Conservation (phyloP, 35 echinoderm and acorn worm genomes). For the Ophioderma brevispina region DNA sequence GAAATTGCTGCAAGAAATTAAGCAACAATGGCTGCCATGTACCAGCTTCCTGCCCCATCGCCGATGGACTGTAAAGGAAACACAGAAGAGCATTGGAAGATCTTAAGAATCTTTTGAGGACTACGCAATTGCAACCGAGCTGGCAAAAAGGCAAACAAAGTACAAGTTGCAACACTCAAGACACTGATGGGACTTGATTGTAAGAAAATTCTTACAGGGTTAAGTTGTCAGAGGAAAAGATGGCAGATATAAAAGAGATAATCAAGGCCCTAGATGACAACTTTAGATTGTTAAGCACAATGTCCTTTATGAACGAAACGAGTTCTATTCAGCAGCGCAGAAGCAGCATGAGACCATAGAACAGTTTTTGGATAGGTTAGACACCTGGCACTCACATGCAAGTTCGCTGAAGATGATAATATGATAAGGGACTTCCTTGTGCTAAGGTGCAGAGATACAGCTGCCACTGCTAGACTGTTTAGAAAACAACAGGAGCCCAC, state of each 20-base stretch:
- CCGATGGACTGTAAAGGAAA: conserved; percentile 34
- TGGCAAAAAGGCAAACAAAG: neutral
- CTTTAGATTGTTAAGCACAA: conserved; percentile 20
- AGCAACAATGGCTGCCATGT: neutral
- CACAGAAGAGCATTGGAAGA: conserved; percentile 29
- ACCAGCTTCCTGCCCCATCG: conserved; percentile 18
- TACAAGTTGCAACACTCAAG: conserved; percentile 32
- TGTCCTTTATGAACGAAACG: conserved; percentile 49
- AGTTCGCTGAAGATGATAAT: too few species aligned
- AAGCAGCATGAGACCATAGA: too few species aligned
- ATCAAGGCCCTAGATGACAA: neutral
- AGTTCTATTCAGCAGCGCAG: conserved; percentile 20
- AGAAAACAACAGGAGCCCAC: conserved; percentile 5
- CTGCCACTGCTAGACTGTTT: conserved; percentile 17
- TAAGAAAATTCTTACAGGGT: conserved; percentile 11
- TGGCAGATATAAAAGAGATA: neutral
- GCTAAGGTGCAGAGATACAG: conserved; percentile 7
- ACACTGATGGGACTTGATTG: conserved; percentile 42
- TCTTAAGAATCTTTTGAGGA: conserved; percentile 16
- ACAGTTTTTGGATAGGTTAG: conserved; percentile 17
- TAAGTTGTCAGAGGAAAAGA: conserved; percentile 20
- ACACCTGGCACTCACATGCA: conserved; percentile 42
- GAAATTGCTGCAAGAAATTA: neutral
- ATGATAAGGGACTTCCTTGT: conserved; percentile 64
- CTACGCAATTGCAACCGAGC: conserved; percentile 11